Base-by-base conservation (phyloP, 64 coral and sea anemone genomes). In the Montipora efflorescens region DNA sequence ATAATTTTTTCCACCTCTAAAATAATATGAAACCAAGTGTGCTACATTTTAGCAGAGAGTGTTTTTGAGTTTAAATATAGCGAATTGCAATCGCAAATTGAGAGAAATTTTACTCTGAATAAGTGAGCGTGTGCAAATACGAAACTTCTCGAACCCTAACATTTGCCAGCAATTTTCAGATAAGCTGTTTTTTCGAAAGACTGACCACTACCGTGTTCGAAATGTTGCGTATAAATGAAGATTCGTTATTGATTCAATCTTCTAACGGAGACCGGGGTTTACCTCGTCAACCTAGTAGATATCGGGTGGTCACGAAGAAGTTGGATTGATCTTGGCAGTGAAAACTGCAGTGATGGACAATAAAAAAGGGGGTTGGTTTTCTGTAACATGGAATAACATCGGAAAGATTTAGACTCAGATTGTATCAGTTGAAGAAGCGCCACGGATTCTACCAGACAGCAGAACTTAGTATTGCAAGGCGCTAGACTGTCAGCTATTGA, bases 371-470 rank as follows among this genome's bases (percentile, higher is more conserved):
- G 68, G 68, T 71, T 71, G 8, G 18, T 71, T 20, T 5, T 5
- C 4, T 5, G 19, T 22, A 6, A 21, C 68, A 5, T 11, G 21
- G 8, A 23, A 21, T 15, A 20, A 23, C 18, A 3, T 16, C 44
- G 13, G 46, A 71, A 50, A 70, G 7, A 86, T 46, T 71, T 51
- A 69, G 19, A 44, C 19, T 47, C 8, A 71, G 82, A 86, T 71
- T 71, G 53, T 57, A 28, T 11, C 48, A 10, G 47, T 86, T 71
- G 64, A 19, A 48, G 66, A 86, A 86, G 67, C 47, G 82, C 82
- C 82, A 86, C 43, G 46, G 16, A 49, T 86, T 86, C 19, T 86
- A 86, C 64, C 62, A 86, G 64, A 86, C 82, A 50, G 13, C 82
- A 50, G 13, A 19, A 86, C 43, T 14, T 86, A 71, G 68, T 86